Base-by-base conservation (phyloP, 2,888 invertebrate genomes). In the Acronicta alni region DNA sequence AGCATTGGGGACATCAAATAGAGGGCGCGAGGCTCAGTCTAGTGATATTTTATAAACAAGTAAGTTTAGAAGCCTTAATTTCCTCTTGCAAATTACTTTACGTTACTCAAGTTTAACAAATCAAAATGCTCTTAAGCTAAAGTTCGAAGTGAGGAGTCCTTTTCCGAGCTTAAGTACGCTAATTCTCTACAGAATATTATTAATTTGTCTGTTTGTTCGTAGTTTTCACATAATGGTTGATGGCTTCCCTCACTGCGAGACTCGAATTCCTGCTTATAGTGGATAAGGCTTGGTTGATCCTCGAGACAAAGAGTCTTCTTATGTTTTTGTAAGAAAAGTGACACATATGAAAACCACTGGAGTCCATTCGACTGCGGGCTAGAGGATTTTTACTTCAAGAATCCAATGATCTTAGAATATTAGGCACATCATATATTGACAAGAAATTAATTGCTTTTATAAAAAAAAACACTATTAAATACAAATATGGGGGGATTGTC, bases 51-150 rank as follows among this genome's bases (percentile, higher is more conserved):
- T 35, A 15, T 17, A 41, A 69, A 55, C 70, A 63, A 65, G 55
- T 55, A 66, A 69, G 41, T 58, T 49, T 46, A 45, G 39, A 23
- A 45, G 20, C 65, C 35, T 57, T 57, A 58, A 67, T 67, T 58
- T 71, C 53, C 58, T 42, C 35, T 71, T 46, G 18, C 14, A 51
- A 67, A 66, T 67, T 41, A 71, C 59, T 58, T 71, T 30, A 49
- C 52, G 48, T 70, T 38, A 39, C 51, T 65, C 23, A 49, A 54
- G 32, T 65, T 54, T 26, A 45, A 42, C 66, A 41, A 58, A 65
- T 71, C 53, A 23, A 32, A 54, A 66, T 66, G 72, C 59, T 65
- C 18, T 42, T 37, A 47, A 55, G 59, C 35, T 35, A n/a, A 35
- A 35, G 35, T 35, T 35, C 35, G n/a, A n/a, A 35, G 35, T n/a